Evolutionary conservation across 2,113 vertebrate genomes (phyloP).

Genomic region (Apteryx mantelli): DNA sequence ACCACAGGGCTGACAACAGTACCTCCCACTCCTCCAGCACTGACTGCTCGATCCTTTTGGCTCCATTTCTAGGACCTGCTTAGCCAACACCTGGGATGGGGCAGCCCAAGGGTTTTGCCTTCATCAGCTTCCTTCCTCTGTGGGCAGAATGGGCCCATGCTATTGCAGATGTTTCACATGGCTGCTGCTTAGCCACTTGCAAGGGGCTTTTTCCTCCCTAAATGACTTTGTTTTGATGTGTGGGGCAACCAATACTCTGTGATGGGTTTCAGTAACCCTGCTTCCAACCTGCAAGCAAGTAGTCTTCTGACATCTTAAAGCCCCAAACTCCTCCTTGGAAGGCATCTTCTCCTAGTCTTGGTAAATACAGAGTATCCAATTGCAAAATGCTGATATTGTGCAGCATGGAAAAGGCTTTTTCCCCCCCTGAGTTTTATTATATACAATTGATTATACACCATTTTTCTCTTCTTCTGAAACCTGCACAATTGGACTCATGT

Average conservation of each 20-base stretch:
- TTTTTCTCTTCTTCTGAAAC: constrained; percentile 69
- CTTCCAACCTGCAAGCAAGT: neutral
- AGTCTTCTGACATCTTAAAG: neutral
- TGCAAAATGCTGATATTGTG: constrained; percentile 64
- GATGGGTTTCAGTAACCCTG: neutral
- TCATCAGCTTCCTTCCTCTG: neutral
- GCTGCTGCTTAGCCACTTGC: neutral
- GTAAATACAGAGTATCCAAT: constrained; percentile 61
- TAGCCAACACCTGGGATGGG: no score
- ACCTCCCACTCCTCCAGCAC: neutral
- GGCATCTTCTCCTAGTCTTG: constrained; percentile 22
- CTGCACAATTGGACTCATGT: constrained; percentile 71
- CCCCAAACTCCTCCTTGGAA: constrained; percentile 15
- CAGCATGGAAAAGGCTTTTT: constrained; percentile 70
- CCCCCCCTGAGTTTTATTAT: constrained; percentile 61
- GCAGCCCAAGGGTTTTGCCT: neutral
- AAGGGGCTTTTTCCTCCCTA: neutral
- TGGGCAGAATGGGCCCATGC: neutral
- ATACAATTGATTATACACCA: constrained; percentile 68
- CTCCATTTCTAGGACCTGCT: neutral
- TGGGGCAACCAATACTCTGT: neutral
- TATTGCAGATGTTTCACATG: neutral
- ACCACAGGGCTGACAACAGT: neutral
- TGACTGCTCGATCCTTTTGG: neutral
- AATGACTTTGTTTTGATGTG: neutral